Percentiles rank a stretch among this genome's conserved stretches.
These are phyloP conservation scores for Ceratina australensis DNA, from an alignment of 1,140 invertebrate species.

Conservation along the genomic window DNA sequence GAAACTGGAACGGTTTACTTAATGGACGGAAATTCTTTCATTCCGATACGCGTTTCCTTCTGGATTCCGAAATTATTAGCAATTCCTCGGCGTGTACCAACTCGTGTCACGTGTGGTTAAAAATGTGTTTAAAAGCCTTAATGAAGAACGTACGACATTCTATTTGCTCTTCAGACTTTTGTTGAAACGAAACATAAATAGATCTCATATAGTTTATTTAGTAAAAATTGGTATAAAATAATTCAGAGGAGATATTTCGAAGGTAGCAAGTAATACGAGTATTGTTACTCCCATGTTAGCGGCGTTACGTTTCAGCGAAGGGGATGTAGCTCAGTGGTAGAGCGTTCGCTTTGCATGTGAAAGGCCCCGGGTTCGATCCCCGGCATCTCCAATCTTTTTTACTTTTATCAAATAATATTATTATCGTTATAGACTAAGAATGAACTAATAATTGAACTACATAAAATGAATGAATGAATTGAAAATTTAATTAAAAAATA, in stretches of 20 bases:
- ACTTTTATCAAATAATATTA: too few species aligned
- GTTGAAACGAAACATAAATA: too few species aligned
- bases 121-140: too few species aligned
- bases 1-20: slow-evolving; percentile 34
- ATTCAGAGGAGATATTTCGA: background rate
- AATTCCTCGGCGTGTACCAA: background rate
- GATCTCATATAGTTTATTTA: too few species aligned
- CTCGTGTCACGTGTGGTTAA: too few species aligned
- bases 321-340: slow-evolving; percentile 77
- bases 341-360: slow-evolving; percentile 87
- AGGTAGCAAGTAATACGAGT: background rate
- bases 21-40: slow-evolving; percentile 45
- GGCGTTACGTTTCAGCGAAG: slow-evolving; percentile 17
- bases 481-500: too few species aligned
- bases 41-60: background rate
- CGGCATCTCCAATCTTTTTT: slow-evolving; percentile 82
- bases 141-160: too few species aligned
- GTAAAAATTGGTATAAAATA: too few species aligned
- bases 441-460: too few species aligned
- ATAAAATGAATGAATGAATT: too few species aligned
- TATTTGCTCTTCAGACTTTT: too few species aligned
- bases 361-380: slow-evolving; percentile 87
- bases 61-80: background rate
- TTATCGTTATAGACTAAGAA: too few species aligned
- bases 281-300: slow-evolving; percentile 1